Conservation (phyloP, 2,113 vertebrate species). For the Erythrocercus mccallii region DNA sequence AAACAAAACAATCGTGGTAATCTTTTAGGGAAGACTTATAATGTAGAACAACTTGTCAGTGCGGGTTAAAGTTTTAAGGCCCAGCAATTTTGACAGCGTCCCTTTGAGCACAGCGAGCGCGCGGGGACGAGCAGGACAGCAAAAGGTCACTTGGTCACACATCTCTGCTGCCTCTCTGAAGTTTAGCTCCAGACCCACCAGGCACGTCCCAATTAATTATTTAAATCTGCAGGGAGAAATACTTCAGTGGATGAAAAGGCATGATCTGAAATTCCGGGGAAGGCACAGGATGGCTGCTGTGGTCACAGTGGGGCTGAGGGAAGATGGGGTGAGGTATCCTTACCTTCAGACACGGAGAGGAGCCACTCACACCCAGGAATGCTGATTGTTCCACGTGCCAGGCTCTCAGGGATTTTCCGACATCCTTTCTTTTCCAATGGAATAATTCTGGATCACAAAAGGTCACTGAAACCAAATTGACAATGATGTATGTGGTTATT, state of each 20-base stretch:
- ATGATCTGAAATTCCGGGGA: neutral
- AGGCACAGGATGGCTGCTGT: neutral
- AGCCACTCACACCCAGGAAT: neutral
- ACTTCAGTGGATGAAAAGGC: neutral
- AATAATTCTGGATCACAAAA: conserved; percentile 46
- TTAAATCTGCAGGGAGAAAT: conserved; percentile 40
- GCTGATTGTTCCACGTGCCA: neutral
- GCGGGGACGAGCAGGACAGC: conserved; percentile 41
- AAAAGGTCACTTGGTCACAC: conserved; percentile 62
- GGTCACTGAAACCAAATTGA: conserved; percentile 30
- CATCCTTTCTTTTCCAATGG: neutral
- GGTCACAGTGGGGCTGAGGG: neutral
- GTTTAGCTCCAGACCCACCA: conserved; percentile 50
- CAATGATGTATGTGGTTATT: conserved; percentile 1
- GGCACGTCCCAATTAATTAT: conserved; percentile 61
- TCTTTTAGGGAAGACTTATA: conserved; percentile 58
- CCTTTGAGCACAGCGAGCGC: conserved; percentile 57
- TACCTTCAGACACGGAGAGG: rapidly evolving
- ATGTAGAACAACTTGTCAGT: conserved; percentile 61
- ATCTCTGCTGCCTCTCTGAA: conserved; percentile 5
- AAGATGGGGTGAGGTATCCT: neutral
- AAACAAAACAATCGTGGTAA: conserved; percentile 46
- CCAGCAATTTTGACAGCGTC: conserved; percentile 62
- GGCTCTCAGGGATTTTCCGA: neutral
- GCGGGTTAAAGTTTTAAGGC: conserved; percentile 59